Evolutionary conservation across 2,888 invertebrate species (phyloP).

Genomic region (Tortrix viridana): DNA sequence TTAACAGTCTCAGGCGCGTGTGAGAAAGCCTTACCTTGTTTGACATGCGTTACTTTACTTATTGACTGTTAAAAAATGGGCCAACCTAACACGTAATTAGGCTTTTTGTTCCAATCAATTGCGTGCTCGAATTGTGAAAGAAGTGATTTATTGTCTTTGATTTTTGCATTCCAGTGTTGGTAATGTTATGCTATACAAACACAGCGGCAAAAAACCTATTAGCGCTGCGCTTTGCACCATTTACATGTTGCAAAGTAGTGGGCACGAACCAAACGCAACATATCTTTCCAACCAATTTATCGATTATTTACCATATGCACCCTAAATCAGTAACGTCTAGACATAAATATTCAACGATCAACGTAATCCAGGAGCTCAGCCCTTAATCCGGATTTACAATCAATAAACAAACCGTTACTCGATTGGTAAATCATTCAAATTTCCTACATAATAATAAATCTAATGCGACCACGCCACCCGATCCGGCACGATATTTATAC

Average conservation of each 20-base stretch:
- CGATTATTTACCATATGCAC: conserved; percentile 9
- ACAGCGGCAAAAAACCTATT: conserved; percentile 21
- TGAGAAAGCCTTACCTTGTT: conserved; percentile 25
- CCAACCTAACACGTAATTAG: not conserved
- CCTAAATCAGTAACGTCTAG: conserved; percentile 10
- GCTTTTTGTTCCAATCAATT: conserved; percentile 6
- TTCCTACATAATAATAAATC: conserved; percentile 33
- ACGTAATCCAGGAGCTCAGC: conserved; percentile 3
- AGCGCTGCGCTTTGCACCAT: conserved; percentile 12
- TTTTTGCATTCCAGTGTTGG: conserved; percentile 16
- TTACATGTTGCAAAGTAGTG: conserved; percentile 17
- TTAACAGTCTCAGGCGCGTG: conserved; percentile 5
- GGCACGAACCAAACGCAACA: conserved; percentile 2
- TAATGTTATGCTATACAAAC: not conserved
- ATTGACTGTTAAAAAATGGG: conserved; percentile 22
- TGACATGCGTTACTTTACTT: conserved; percentile 26
- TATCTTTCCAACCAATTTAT: not conserved
- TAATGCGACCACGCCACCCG: conserved; percentile 28
- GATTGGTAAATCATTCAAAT: conserved; percentile 34
- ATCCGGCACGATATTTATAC: conserved; percentile 66
- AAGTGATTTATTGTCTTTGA: conserved; percentile 23
- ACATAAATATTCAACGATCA: conserved; percentile 5
- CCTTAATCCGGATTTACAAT: conserved; percentile 6
- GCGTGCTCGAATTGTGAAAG: conserved; percentile 13
- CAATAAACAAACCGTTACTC: conserved; percentile 33